A percentile compares a stretch with the other conserved stretches of the same genome.
Evolutionary conservation across 1,140 invertebrate genomes (phyloP).

Genomic region (Diabrotica undecimpunctata): DNA sequence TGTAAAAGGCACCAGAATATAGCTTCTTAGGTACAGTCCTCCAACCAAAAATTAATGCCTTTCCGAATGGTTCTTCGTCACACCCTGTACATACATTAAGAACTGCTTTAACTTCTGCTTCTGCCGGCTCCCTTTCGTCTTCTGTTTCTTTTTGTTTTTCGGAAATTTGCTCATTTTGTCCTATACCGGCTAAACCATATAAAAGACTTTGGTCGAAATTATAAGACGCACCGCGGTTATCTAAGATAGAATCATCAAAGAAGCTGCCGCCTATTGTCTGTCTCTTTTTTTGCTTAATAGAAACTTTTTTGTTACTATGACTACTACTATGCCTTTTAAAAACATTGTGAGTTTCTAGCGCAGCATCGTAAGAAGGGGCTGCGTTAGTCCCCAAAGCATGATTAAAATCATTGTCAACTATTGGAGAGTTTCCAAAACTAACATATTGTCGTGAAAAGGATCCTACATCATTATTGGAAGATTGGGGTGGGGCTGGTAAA

Average conservation of each 20-base stretch:
- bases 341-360: constrained; percentile 48
- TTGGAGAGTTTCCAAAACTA: constrained; percentile 19
- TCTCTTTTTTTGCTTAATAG: constrained; percentile 56
- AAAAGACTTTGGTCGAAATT: constrained; percentile 52
- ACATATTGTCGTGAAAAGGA: constrained; percentile 26
- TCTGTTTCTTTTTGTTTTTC: constrained; percentile 53
- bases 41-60: constrained; percentile 72
- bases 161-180: constrained; percentile 55
- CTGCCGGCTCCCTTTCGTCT: constrained; percentile 74
- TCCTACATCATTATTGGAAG: constrained; percentile 14
- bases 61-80: constrained; percentile 69
- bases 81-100: constrained; percentile 75
- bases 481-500: background rate
- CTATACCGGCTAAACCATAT: constrained; percentile 64
- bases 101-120: constrained; percentile 72
- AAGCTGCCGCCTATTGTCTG: constrained; percentile 56
- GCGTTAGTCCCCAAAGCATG: constrained; percentile 45
- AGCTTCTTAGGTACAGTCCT: constrained; percentile 67
- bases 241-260: constrained; percentile 59
- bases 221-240: constrained; percentile 51
- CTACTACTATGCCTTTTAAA: constrained; percentile 54
- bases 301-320: constrained; percentile 32
- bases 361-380: constrained; percentile 55
- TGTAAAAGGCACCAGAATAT: constrained; percentile 66
- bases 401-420: constrained; percentile 26